A percentile compares a stretch with the other conserved stretches of the same genome.
Evolutionary conservation across 2,888 invertebrate species (phyloP).

Genomic region (Tuberolachnus salignus): DNA sequence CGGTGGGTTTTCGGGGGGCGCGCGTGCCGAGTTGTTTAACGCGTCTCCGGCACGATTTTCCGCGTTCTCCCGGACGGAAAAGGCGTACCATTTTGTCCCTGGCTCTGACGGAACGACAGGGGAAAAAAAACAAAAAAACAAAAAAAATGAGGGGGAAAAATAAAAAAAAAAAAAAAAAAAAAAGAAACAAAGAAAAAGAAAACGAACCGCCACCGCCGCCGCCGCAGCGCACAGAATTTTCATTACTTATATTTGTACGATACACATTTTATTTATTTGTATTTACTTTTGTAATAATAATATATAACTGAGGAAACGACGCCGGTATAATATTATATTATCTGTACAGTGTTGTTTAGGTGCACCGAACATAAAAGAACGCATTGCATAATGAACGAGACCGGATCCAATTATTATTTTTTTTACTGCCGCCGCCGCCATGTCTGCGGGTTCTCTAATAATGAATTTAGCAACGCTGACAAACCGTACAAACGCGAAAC

Average conservation of each 20-base stretch:
- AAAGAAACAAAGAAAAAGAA: too few species aligned
- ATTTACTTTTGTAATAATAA: too few species aligned
- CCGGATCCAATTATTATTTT: constrained; percentile 53
- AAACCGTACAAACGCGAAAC: constrained; percentile 35
- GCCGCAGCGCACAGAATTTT: constrained; percentile 28
- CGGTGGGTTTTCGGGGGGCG: neutral
- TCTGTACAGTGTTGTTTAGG: too few species aligned
- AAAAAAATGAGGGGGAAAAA: too few species aligned
- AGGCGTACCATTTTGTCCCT: constrained; percentile 29
- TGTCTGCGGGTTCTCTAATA: constrained; percentile 18
- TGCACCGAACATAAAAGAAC: constrained; percentile 10
- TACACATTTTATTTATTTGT: too few species aligned
- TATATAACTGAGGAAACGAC: too few species aligned
- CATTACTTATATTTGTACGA: constrained; percentile 34
- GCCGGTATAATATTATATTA: too few species aligned
- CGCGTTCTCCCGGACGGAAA: neutral
- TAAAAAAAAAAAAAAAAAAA: too few species aligned
- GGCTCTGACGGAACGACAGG: too few species aligned
- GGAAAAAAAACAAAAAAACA: neutral
- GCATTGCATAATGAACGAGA: constrained; percentile 47
- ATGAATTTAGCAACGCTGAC: constrained; percentile 21
- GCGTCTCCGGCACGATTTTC: constrained; percentile 13
- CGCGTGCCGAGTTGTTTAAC: neutral
- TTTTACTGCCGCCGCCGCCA: neutral
- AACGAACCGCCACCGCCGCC: too few species aligned